phyloP scores from a whole-genome alignment of 2,888 invertebrate genomes.

The Spisula subtruncata region DNA sequence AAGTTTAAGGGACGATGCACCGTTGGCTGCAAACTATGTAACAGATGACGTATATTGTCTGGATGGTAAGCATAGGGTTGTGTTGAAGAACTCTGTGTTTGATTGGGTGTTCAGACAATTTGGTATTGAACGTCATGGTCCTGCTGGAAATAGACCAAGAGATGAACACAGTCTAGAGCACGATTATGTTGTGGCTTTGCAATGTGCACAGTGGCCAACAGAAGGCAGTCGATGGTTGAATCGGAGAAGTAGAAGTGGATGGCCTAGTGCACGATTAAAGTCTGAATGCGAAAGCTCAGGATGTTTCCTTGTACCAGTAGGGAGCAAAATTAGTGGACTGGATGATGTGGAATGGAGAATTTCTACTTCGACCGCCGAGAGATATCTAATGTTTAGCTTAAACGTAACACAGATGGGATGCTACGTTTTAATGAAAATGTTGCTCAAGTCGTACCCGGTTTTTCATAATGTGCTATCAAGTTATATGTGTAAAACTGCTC shows the following conservation, averaged over 20 bases:
- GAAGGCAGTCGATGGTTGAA: neutral
- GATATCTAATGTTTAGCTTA: neutral
- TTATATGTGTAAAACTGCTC: neutral
- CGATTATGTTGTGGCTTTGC: neutral
- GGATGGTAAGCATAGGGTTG: neutral
- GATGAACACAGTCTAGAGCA: neutral
- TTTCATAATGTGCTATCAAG: neutral
- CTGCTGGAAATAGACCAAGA: neutral
- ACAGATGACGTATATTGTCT: neutral
- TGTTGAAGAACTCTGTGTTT: neutral
- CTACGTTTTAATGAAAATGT: conserved; percentile 45
- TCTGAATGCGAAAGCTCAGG: neutral
- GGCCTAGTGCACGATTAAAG: neutral
- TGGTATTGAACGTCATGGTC: neutral
- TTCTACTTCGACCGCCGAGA: neutral
- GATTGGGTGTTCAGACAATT: neutral
- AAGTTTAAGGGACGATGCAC: neutral
- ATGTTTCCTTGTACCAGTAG: neutral
- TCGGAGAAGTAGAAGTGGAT: neutral
- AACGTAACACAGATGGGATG: conserved; percentile 41
- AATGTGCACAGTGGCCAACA: neutral
- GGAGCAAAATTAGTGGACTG: neutral
- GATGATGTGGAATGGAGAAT: neutral
- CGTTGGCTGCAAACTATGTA: neutral
- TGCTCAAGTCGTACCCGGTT: conserved; percentile 20